Conservation (phyloP, 2,888 invertebrate species). For the Pristionchus fissidentatus region DNA sequence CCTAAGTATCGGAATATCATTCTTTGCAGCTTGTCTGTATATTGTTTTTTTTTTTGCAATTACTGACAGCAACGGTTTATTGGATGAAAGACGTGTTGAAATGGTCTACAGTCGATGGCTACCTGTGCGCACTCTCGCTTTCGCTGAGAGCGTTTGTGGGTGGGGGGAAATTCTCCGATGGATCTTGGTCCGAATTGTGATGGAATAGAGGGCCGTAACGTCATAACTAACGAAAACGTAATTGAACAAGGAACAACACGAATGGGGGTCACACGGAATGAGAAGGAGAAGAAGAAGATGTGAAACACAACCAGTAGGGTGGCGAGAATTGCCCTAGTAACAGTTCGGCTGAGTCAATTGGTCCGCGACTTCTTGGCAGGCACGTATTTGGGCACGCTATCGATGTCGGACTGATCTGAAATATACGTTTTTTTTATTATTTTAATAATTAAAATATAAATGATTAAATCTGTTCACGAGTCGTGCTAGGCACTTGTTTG, state of each 20-base stretch:
- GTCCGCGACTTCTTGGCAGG: conserved; percentile 17
- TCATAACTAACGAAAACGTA: conserved; percentile 21
- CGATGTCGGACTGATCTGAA: neutral
- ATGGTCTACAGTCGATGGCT: conserved; percentile 18
- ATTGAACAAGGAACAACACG: conserved; percentile 24
- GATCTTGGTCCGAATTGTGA: conserved; percentile 13
- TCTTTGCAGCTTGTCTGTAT: too few species aligned
- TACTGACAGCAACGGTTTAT: too few species aligned
- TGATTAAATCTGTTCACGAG: too few species aligned
- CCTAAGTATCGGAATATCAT: too few species aligned
- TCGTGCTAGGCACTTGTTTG: too few species aligned
- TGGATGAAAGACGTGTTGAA: conserved; percentile 37
- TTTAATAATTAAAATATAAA: too few species aligned
- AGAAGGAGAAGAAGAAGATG: too few species aligned
- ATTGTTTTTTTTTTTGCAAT: too few species aligned
- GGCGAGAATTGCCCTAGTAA: too few species aligned
- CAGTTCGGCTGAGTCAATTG: neutral
- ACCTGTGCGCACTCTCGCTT: neutral
- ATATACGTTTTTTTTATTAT: neutral
- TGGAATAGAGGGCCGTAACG: neutral
- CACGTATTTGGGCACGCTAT: too few species aligned
- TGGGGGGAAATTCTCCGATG: too few species aligned
- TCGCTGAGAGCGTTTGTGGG: neutral
- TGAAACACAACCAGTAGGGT: conserved; percentile 13
- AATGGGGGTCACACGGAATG: neutral